Percentiles rank a stretch among this genome's conserved stretches.
phyloP scores from a whole-genome alignment of 2,888 invertebrate genomes.

The Tridacna gigas region DNA sequence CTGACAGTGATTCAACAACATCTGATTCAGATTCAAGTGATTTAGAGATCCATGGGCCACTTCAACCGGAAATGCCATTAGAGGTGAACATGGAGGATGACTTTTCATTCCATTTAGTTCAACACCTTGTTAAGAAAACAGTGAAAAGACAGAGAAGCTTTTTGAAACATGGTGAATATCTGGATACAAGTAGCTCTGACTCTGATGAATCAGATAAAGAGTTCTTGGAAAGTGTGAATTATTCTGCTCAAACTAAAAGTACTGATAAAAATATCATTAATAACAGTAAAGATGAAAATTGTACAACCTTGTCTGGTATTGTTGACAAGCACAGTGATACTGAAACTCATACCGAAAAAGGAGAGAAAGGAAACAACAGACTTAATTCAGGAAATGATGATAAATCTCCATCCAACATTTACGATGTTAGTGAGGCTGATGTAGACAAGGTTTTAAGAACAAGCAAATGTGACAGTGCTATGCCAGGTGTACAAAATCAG shows the following conservation, averaged over 20 bases:
- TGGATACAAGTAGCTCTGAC: conserved; percentile 29
- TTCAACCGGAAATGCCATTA: not conserved
- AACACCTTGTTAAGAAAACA: conserved; percentile 47
- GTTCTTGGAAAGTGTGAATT: conserved; percentile 12
- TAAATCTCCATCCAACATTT: too few species aligned
- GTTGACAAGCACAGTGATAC: not conserved
- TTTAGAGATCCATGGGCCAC: conserved; percentile 26
- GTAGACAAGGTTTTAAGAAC: too few species aligned
- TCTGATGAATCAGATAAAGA: conserved; percentile 18
- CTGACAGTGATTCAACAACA: conserved; percentile 19
- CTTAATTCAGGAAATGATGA: too few species aligned
- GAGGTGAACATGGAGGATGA: conserved; percentile 35
- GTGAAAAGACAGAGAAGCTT: conserved; percentile 33
- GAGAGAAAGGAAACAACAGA: too few species aligned
- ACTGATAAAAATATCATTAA: not conserved
- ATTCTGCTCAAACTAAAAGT: not conserved
- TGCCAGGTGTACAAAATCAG: too few species aligned
- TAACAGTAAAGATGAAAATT: not conserved
- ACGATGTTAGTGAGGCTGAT: too few species aligned
- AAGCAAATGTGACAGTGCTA: too few species aligned
- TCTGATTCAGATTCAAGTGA: conserved; percentile 23
- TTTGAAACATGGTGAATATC: not conserved
- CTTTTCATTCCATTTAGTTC: conserved; percentile 41
- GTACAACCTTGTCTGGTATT: not conserved
- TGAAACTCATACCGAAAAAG: too few species aligned